These are phyloP conservation scores for Bubo blakistoni DNA, from an alignment of 2,113 vertebrate genomes.

Conservation along the genomic window DNA sequence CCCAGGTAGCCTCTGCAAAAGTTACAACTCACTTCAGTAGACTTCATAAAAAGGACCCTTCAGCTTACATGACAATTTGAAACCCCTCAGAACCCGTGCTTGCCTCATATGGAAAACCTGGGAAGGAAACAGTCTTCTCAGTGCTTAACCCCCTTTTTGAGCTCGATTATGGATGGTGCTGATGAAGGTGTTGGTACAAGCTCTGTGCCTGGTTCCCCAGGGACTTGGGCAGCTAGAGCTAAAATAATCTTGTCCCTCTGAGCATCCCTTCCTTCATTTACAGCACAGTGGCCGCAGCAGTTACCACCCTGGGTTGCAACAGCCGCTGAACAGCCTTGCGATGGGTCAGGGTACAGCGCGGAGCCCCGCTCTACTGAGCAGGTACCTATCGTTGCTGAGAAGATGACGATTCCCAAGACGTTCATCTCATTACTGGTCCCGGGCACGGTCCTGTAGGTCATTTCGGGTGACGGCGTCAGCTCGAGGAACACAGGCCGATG, in stretches of 20 bases:
- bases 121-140: neutral
- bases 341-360: fast-evolving
- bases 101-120: neutral
- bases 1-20: neutral
- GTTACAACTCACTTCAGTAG: neutral
- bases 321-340: fast-evolving
- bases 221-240: neutral
- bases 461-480: conserved; percentile 79
- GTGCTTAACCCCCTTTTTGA: neutral
- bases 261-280: fast-evolving
- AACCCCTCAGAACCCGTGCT: fast-evolving
- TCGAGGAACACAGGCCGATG: conserved; percentile 79
- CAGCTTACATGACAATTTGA: fast-evolving
- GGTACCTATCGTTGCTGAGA: conserved; percentile 88
- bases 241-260: neutral
- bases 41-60: neutral
- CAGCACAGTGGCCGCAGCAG: fast-evolving
- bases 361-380: neutral
- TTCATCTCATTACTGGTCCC: conserved; percentile 91
- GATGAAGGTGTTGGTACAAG: fast-evolving
- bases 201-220: neutral
- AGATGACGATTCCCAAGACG: conserved; percentile 88
- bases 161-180: fast-evolving
- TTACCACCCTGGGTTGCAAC: too few relatives aligned
- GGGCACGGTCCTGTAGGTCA: conserved; percentile 80